These are phyloP conservation scores for Lithobates pipiens DNA, from an alignment of 2,797 vertebrate genomes.

Conservation along the genomic window DNA sequence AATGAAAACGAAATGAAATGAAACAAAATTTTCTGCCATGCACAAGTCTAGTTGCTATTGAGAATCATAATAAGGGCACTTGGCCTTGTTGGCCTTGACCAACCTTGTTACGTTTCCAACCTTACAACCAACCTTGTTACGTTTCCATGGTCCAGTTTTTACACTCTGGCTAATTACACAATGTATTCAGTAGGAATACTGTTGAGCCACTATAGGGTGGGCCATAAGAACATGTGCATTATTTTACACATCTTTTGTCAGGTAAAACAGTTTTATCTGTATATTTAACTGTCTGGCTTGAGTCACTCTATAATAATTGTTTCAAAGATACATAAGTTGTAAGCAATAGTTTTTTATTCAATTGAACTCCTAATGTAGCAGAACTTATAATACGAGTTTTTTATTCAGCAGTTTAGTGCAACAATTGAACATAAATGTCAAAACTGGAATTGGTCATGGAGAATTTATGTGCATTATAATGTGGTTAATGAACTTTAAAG, in stretches of 20 bases:
- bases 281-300: not conserved
- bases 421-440: slow-evolving; percentile 5
- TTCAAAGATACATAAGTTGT: not conserved
- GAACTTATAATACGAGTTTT: not conserved
- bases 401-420: slow-evolving; percentile 4
- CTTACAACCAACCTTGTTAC: too few species aligned
- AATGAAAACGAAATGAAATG: too few species aligned
- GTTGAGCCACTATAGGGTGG: too few species aligned
- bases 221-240: too few species aligned
- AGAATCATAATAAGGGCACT: too few species aligned
- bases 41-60: too few species aligned
- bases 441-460: slow-evolving; percentile 6
- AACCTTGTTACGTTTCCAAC: too few species aligned
- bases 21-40: too few species aligned
- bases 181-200: too few species aligned
- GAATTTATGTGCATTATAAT: slow-evolving; percentile 3
- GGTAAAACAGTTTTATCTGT: not conserved
- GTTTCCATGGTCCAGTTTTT: too few species aligned
- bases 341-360: not conserved
- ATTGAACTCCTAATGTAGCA: slow-evolving; percentile 7
- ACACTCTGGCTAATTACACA: too few species aligned
- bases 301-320: not conserved
- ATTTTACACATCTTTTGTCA: not conserved
- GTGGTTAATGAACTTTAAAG: slow-evolving; percentile 4
- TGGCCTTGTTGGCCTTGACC: too few species aligned